These are phyloP conservation scores for Varanus komodoensis DNA, from an alignment of 2,113 vertebrate species.

Conservation along the genomic window DNA sequence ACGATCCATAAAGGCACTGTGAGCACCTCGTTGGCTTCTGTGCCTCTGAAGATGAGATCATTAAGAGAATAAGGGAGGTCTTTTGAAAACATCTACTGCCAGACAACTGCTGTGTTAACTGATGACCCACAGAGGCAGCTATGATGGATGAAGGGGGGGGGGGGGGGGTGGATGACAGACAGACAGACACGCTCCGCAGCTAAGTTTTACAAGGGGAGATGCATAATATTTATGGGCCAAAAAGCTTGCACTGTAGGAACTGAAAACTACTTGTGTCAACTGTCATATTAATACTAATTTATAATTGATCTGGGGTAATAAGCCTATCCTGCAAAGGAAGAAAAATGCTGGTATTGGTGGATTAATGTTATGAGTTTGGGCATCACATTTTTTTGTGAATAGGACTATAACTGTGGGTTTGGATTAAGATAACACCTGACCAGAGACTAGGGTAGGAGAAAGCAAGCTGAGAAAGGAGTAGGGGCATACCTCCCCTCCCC, in stretches of 20 bases:
- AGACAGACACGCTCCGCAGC: background rate
- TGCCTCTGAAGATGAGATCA: constrained; percentile 69
- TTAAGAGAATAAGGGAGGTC: background rate
- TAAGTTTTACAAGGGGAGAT: background rate
- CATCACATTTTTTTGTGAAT: background rate
- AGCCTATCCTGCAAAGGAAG: background rate
- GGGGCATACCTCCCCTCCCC: too few relatives aligned
- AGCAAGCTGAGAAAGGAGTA: too few relatives aligned
- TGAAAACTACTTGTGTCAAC: background rate
- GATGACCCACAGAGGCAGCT: background rate
- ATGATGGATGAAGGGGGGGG: too few relatives aligned
- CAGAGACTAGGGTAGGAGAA: background rate
- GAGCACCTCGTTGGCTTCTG: constrained; percentile 39
- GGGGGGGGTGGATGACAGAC: background rate
- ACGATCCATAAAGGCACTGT: constrained; percentile 70
- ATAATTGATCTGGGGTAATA: background rate
- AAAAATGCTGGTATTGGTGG: background rate
- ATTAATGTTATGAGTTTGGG: background rate
- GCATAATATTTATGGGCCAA: background rate
- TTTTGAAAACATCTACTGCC: background rate
- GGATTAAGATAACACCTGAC: background rate
- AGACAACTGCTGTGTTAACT: background rate
- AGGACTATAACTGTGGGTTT: background rate
- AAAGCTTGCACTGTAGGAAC: background rate
- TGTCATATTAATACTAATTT: background rate